phyloP scores from a whole-genome alignment of 2,113 vertebrate genomes.

The Archilochus colubris region DNA sequence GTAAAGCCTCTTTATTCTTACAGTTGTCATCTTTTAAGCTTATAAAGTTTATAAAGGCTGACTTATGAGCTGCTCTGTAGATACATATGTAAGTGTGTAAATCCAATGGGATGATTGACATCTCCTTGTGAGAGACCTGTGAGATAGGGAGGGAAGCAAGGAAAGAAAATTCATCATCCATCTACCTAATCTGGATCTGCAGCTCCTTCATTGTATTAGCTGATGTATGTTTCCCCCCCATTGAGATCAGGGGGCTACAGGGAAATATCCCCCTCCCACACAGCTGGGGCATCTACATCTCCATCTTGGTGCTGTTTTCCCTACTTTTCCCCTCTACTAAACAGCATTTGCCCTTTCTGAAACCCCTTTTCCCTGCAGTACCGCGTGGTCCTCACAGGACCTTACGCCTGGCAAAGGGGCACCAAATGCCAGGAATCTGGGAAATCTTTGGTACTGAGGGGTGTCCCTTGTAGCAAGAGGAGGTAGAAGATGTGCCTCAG shows the following conservation, averaged over 20 bases:
- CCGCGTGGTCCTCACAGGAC: too few species aligned
- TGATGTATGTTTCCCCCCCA: background rate
- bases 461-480: fast-evolving
- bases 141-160: background rate
- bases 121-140: background rate
- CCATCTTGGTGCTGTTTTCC: background rate
- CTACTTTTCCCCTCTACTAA: fast-evolving
- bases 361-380: fast-evolving
- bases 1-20: background rate
- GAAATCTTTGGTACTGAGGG: too few species aligned
- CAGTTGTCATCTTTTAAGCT: background rate
- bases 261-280: background rate
- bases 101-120: background rate
- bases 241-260: background rate
- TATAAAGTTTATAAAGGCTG: background rate
- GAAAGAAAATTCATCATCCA: background rate
- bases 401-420: fast-evolving
- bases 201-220: background rate
- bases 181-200: background rate
- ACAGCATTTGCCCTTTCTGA: background rate
- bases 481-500: fast-evolving
- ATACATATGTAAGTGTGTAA: background rate
- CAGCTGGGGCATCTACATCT: too few species aligned
- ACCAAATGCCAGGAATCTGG: fast-evolving
- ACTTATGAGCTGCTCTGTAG: background rate